Evolutionary conservation across 2,113 vertebrate species (phyloP), one percentile per base, ranked within the genome.

Genomic region (Cyphomyrus discorhynchus): DNA sequence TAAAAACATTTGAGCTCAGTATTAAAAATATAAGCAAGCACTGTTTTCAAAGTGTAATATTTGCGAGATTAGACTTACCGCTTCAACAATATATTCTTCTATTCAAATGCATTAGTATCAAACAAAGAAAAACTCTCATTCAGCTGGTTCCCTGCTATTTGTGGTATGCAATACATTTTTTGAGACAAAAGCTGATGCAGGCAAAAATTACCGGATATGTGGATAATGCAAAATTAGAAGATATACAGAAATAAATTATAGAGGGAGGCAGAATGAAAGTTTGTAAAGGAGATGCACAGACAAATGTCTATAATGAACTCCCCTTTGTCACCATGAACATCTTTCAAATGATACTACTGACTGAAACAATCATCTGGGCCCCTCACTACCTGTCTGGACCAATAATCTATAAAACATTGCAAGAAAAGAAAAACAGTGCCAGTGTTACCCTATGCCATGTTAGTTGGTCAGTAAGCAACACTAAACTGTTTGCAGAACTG

Each of bases 191-290:
- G 39, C 39, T n/a, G 49, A 66, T 17, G 17, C 42, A 46, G 47
- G 42, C 9, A 84, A 52, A 89, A 39, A 45, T 66, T 21, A 89
- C 21, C 2, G 70, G 24, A 82, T 50, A 89, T 19, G 70, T 47
- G n/a, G 39, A 50, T 45, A 62, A 46, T 31, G 49, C 6, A 58
- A 42, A 88, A 77, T 27, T 8, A 45, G 3, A 42, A 86, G 62
- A 46, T 10, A 15, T 53, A 52, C 3, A 50, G 3, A 87, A 53
- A 86, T 17, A 47, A 31, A 92, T 56, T 56, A 56, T 56, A 94
- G 95, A 15, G 91, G 93, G 56, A 74, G 56, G n/a, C 58, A 87
- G 31, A 50, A 91, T 94, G 95, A 19, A 91, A 53, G 62, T 77
- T 27, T 42, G 49, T 2, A 17, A 46, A n/a, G 17, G 27, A 39